These are phyloP conservation scores for Orthonychiurus folsomi DNA, from an alignment of 2,888 invertebrate genomes.

Conservation along the genomic window DNA sequence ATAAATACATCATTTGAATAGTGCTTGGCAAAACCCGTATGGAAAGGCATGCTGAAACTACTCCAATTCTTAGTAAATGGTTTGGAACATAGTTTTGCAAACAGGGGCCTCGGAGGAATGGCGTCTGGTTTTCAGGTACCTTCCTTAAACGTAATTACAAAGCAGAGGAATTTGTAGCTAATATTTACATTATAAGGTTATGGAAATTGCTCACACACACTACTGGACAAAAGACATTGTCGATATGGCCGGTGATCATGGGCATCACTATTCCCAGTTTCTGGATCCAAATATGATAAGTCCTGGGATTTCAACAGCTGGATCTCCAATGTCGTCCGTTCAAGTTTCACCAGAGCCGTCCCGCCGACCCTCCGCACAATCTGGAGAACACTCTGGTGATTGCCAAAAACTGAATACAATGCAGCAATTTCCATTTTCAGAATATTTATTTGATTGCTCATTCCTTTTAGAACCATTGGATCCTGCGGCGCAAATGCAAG, in stretches of 20 bases:
- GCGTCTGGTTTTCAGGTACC: conserved; percentile 68
- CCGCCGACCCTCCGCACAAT: conserved; percentile 37
- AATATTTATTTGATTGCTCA: too few relatives aligned
- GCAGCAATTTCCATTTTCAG: not conserved
- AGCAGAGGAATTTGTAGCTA: conserved; percentile 7
- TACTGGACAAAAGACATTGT: conserved; percentile 84
- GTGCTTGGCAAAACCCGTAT: conserved; percentile 81
- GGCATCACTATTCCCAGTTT: conserved; percentile 38
- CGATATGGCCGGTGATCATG: conserved; percentile 43
- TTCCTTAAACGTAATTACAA: too few relatives aligned
- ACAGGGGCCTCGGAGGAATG: conserved; percentile 93
- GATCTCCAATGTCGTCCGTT: conserved; percentile 38
- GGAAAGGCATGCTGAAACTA: conserved; percentile 94
- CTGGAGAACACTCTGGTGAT: conserved; percentile 30
- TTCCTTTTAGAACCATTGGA: not conserved
- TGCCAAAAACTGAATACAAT: not conserved
- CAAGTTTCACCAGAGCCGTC: conserved; percentile 40
- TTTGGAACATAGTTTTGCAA: conserved; percentile 80
- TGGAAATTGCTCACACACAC: conserved; percentile 98
- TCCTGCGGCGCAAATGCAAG: conserved; percentile 11
- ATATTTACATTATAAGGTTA: conserved; percentile 55
- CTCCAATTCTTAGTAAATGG: conserved; percentile 82
- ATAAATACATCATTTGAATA: conserved; percentile 42
- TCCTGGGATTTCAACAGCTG: conserved; percentile 37
- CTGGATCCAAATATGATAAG: conserved; percentile 37